Conservation (phyloP, 2,113 vertebrate genomes). For the Brachyistius frenatus region DNA sequence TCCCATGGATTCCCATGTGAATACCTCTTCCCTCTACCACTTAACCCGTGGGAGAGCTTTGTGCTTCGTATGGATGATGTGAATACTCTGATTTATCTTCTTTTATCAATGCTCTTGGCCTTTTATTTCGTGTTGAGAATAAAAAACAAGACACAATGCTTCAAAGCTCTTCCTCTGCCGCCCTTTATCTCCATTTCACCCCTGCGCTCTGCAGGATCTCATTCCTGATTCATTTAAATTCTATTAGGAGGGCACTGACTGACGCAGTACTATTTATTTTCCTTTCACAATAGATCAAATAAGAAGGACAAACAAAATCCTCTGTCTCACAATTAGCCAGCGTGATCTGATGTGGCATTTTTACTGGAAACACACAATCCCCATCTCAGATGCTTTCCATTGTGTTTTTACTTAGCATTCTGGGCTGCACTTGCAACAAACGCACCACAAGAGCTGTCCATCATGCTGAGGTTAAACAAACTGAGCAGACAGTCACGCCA, state of each 20-base stretch:
- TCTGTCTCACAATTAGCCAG: constrained; percentile 46
- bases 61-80: background rate
- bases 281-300: constrained; percentile 24
- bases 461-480: constrained; percentile 69
- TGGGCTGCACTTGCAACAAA: constrained; percentile 46
- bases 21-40: background rate
- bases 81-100: background rate
- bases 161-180: constrained; percentile 2
- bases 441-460: constrained; percentile 71
- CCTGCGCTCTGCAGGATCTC: constrained; percentile 10
- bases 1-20: background rate
- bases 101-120: background rate
- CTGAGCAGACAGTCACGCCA: constrained; percentile 57
- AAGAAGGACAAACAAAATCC: constrained; percentile 26
- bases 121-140: background rate
- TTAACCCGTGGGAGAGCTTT: background rate
- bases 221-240: constrained; percentile 27
- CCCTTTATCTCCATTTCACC: constrained; percentile 30
- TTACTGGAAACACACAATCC: constrained; percentile 63
- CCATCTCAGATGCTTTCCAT: constrained; percentile 4
- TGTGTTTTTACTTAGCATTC: constrained; percentile 56
- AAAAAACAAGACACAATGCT: constrained; percentile 2
- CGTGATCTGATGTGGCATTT: constrained; percentile 51
- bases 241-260: constrained; percentile 15
- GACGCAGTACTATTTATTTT: constrained; percentile 30